These are phyloP conservation scores for Lasiurus cinereus DNA, from an alignment of 2,113 vertebrate species.

Conservation along the genomic window DNA sequence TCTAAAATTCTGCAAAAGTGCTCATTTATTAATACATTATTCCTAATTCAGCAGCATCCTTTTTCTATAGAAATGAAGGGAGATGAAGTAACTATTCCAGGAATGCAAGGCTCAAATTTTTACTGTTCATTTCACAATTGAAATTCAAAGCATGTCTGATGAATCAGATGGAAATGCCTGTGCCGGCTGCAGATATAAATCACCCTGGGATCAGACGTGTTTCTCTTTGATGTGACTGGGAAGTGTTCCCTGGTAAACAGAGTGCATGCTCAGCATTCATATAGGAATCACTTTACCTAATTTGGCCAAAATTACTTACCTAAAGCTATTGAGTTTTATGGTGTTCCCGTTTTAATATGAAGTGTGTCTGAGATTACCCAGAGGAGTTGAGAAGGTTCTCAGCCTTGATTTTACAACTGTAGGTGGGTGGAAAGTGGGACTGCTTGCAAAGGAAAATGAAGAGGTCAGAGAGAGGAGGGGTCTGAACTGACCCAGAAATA, in stretches of 20 bases:
- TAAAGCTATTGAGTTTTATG: conserved; percentile 37
- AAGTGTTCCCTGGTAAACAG: background rate
- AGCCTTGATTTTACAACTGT: conserved; percentile 53
- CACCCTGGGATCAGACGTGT: conserved; percentile 5
- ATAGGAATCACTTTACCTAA: conserved; percentile 34
- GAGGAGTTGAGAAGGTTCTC: conserved; percentile 14
- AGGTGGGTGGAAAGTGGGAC: background rate
- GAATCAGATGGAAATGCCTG: conserved; percentile 2
- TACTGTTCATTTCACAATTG: conserved; percentile 43
- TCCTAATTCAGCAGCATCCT: background rate
- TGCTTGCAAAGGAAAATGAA: background rate
- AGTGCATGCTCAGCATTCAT: background rate
- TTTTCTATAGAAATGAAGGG: conserved; percentile 12
- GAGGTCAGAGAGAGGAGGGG: background rate
- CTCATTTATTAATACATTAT: conserved; percentile 25
- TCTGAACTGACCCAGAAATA: background rate
- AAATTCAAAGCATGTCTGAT: conserved; percentile 27
- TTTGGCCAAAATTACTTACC: conserved; percentile 62
- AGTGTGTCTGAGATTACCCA: background rate
- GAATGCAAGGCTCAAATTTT: background rate
- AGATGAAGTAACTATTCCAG: conserved; percentile 27
- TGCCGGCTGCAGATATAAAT: conserved; percentile 10
- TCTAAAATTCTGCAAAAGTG: conserved; percentile 21
- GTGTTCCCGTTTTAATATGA: background rate
- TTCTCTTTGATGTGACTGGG: conserved; percentile 46